Conservation (phyloP, 2,113 vertebrate genomes). For the Nycticorax nycticorax region DNA sequence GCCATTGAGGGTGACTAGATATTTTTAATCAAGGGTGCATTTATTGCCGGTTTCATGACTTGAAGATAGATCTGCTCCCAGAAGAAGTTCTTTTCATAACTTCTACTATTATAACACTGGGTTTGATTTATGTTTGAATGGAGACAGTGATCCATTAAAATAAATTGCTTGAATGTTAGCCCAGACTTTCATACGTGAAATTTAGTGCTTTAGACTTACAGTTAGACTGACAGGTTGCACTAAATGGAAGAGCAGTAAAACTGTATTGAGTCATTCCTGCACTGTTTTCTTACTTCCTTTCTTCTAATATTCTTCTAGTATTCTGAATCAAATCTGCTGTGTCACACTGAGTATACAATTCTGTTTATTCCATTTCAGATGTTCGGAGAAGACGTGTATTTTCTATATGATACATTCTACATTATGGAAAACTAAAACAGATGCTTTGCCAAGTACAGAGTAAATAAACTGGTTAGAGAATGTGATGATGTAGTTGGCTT, state of each 20-base stretch:
- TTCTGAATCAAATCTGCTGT: neutral
- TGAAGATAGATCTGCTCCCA: neutral
- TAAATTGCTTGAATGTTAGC: neutral
- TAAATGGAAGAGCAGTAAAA: neutral
- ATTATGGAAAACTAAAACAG: neutral
- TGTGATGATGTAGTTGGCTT: neutral
- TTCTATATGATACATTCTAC: neutral
- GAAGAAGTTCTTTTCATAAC: neutral
- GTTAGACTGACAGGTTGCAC: neutral
- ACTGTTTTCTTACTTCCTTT: neutral
- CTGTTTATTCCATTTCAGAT: neutral
- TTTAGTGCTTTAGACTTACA: neutral
- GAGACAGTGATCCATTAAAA: neutral
- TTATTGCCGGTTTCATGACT: neutral
- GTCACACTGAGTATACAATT: neutral
- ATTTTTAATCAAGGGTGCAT: neutral
- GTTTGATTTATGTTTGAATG: neutral
- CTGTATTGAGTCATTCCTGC: neutral
- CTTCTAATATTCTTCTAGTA: neutral
- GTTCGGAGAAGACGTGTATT: neutral
- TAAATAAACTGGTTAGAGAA: constrained; percentile 38
- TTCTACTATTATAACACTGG: neutral
- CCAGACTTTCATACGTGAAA: neutral
- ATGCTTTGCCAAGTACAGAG: neutral
- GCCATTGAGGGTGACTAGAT: neutral